Base-by-base conservation (phyloP, 2,797 vertebrate species). In the Lophotriccus pileatus region DNA sequence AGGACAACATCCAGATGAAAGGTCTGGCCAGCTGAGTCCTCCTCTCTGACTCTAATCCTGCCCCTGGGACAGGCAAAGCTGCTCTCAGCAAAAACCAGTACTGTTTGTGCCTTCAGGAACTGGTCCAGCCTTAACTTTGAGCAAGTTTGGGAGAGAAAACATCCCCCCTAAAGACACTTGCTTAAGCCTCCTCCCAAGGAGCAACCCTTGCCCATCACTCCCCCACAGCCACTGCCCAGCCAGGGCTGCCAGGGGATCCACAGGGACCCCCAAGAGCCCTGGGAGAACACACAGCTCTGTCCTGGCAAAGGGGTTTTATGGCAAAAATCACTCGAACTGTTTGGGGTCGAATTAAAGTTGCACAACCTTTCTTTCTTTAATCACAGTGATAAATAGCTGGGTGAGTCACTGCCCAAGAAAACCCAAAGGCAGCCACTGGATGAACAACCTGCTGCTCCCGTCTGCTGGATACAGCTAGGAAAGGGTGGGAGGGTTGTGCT, bases 131-230 rank as follows among this genome's bases (percentile, higher is more conserved):
- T 79, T 12, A 27, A 27, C 41, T 55, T 59, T 27, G 53, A 25
- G 44, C n/a, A 21, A 41, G 9, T 10, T 13, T n/a, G 9, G 36
- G 32, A 68, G 24, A 68, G 47, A 41, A 55, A 5, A 36, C 24
- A n/a, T 4, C 7, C 13, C 60, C 34, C 5, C 4, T 11, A 41
- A 75, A n/a, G 41, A 17, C 14, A 27, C 24, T 44, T 30, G 79
- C 37, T 27, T 44, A 24, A 70, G 25, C 18, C 6, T 75, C 28
- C 13, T 72, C 21, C 43, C 47, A 30, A 19, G 24, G n/a, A 82
- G 44, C 30, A 32, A 2, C 27, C 30, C 7, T 12, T 2, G 0
- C 10, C 49, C 76, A 47, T 8, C 0, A 0, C 22, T 50, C 2
- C 19, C 17, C 23, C 1, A 5, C 2, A 1, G 20, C 18, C 60